Evolutionary conservation across 2,797 vertebrate species (phyloP).

Genomic region (Saxicola maurus): DNA sequence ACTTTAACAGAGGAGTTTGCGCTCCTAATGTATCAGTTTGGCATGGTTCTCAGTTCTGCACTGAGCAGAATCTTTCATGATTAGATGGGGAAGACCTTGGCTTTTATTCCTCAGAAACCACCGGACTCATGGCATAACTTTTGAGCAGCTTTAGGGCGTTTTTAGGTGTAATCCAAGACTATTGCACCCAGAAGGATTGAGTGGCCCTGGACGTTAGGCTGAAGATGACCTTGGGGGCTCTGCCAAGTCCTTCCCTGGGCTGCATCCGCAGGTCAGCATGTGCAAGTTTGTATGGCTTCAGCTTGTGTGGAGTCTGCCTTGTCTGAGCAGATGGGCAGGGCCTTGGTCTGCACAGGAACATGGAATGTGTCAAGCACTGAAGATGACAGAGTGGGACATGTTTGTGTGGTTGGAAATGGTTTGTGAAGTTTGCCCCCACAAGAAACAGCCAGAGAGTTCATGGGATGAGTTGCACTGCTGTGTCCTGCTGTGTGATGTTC

Average conservation of each 20-base stretch:
- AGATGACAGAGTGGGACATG: background rate
- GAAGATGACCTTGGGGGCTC: slow-evolving; percentile 13
- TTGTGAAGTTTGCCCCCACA: background rate
- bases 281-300: background rate
- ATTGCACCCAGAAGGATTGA: background rate
- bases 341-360: background rate
- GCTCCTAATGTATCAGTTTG: background rate
- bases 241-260: slow-evolving; percentile 29
- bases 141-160: background rate
- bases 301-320: slow-evolving; percentile 4
- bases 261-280: background rate
- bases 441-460: background rate
- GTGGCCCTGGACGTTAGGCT: background rate
- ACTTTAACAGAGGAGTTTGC: background rate
- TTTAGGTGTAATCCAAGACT: slow-evolving; percentile 17
- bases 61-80: background rate
- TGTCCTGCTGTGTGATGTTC: background rate
- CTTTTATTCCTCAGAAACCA: background rate
- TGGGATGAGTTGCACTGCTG: background rate
- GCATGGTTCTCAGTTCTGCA: background rate
- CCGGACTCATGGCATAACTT: background rate
- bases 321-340: background rate
- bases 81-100: background rate
- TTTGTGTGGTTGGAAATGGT: background rate
- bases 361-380: background rate